A percentile compares a stretch with the other conserved stretches of the same genome.
phyloP scores from a whole-genome alignment of 2,888 invertebrate genomes.

The Neocrepidodera transversa region DNA sequence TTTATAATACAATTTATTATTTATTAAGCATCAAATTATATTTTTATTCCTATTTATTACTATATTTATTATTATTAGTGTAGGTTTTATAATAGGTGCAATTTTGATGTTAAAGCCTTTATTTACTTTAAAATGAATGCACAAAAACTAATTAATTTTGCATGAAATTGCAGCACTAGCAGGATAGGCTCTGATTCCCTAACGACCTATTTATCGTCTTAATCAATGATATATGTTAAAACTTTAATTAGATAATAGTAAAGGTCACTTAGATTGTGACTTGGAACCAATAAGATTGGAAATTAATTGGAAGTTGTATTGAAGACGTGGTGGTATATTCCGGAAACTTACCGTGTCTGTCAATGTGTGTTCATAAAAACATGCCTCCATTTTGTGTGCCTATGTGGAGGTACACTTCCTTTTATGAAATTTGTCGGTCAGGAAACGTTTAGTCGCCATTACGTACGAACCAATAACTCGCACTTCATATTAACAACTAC shows the following conservation, averaged over 20 bases:
- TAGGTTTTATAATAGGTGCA: no score
- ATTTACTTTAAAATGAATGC: neutral
- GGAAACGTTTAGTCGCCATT: constrained; percentile 15
- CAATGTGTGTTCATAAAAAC: constrained; percentile 56
- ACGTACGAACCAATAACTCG: constrained; percentile 14
- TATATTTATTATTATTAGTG: no score
- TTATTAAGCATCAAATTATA: no score
- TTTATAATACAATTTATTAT: no score
- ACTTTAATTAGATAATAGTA: neutral
- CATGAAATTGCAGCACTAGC: constrained; percentile 5
- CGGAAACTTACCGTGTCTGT: constrained; percentile 56
- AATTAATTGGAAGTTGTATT: neutral
- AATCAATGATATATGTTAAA: constrained; percentile 19
- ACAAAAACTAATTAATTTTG: constrained; percentile 12
- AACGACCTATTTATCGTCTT: constrained; percentile 29
- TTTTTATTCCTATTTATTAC: no score
- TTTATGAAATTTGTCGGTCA: constrained; percentile 37
- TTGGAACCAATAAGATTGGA: neutral
- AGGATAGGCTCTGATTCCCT: constrained; percentile 14
- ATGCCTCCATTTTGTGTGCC: constrained; percentile 52
- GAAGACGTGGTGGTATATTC: neutral
- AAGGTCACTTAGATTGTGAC: neutral
- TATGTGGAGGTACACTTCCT: constrained; percentile 43
- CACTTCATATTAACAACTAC: constrained; percentile 25
- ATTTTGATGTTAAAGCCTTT: no score